Evolutionary conservation across 2,888 invertebrate genomes (phyloP), one percentile per base, ranked within the genome.

Genomic region (Diachrysia chrysitis): DNA sequence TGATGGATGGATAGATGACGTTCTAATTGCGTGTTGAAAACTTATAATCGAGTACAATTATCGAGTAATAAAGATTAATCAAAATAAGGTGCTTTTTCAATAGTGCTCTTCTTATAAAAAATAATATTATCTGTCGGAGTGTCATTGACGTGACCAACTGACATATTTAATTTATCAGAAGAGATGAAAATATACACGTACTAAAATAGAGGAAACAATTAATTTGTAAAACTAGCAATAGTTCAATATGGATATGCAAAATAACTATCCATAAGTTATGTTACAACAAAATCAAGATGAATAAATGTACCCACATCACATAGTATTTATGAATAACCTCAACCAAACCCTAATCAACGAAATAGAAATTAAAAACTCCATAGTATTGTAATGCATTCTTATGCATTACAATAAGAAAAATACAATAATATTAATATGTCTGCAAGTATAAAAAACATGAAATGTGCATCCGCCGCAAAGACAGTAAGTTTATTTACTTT

Each of bases 401-500:
- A n/a, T n/a, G n/a, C n/a, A n/a, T n/a, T n/a, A n/a, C n/a, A n/a
- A n/a, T n/a, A n/a, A n/a, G n/a, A n/a, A n/a, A n/a, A n/a, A n/a
- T n/a, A n/a, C n/a, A 32, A 1, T 2, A 58, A 59, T 29, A 48
- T 48, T 62, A 78, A 10, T n/a, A 66, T 42, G 53, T 37, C 61
- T 29, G 48, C 35, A 54, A 14, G 17, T 32, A 29, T 51, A 23
- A 73, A 56, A 54, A 51, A 51, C 32, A 53, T 60, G 35, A 73
- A 69, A 83, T 84, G 83, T 79, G 76, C 58, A 46, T 65, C 63
- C 65, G 67, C 9, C 64, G 66, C 62, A 77, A 78, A 63, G 77
- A 79, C 75, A 80, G 86, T 86, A 74, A 81, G 85, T 81, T 54
- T 25, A 37, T 25, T 42, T 59, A 37, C 23, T 35, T 56, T 60